phyloP scores from a whole-genome alignment of 2,888 invertebrate genomes.

The Hybos culiciformis region DNA sequence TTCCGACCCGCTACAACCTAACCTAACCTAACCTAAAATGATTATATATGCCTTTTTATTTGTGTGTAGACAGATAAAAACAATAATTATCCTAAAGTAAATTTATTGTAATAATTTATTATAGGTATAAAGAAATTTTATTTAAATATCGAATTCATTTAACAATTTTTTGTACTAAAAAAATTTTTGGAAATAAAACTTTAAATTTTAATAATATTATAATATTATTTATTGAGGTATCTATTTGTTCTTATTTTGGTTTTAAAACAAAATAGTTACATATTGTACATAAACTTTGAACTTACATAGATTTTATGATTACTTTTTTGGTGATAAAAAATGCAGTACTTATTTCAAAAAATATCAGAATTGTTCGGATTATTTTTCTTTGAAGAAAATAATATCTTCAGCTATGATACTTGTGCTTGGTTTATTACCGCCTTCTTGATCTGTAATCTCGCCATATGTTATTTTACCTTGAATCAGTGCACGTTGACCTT shows the following conservation, averaged over 20 bases:
- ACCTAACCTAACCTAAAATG: too few relatives aligned
- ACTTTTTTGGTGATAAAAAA: neutral
- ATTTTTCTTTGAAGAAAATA: slow-evolving; percentile 53
- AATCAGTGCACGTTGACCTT: slow-evolving; percentile 74
- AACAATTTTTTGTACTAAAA: too few relatives aligned
- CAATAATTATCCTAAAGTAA: too few relatives aligned
- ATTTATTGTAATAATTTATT: too few relatives aligned
- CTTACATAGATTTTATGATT: neutral
- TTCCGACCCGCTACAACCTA: too few relatives aligned
- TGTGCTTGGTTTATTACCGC: slow-evolving; percentile 54
- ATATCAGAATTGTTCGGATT: neutral
- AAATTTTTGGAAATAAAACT: too few relatives aligned
- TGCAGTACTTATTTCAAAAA: neutral
- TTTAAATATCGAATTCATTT: too few relatives aligned
- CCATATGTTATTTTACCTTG: slow-evolving; percentile 74
- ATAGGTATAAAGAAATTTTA: too few relatives aligned
- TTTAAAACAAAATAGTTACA: neutral
- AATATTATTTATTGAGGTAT: too few relatives aligned
- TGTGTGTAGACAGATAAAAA: too few relatives aligned
- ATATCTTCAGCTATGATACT: slow-evolving; percentile 78
- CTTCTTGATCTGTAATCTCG: slow-evolving; percentile 66
- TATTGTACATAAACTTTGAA: neutral
- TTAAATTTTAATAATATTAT: neutral
- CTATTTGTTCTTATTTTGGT: neutral
- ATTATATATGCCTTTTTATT: too few relatives aligned